Percentiles rank a stretch among this genome's conserved stretches.
Evolutionary conservation across 2,113 vertebrate species (phyloP).

Genomic region (Chauna torquata): DNA sequence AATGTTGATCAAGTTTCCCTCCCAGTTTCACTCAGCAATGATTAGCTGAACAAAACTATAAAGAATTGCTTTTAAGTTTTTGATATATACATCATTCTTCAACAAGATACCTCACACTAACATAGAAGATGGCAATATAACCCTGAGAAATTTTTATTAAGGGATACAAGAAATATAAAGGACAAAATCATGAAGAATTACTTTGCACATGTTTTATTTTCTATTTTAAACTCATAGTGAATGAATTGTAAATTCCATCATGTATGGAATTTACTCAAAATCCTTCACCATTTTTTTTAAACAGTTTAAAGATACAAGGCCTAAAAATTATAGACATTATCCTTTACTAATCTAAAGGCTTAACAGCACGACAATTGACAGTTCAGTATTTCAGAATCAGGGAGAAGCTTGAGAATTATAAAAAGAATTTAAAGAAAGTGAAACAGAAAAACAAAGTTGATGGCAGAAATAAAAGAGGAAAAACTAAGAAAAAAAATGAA

Average conservation of each 20-base stretch:
- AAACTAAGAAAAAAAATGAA: neutral
- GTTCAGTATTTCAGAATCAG: neutral
- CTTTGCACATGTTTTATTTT: neutral
- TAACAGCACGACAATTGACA: neutral
- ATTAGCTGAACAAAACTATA: neutral
- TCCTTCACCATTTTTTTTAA: neutral
- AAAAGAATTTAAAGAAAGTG: neutral
- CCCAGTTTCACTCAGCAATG: neutral
- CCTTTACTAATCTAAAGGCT: neutral
- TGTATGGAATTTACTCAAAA: neutral
- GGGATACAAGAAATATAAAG: neutral
- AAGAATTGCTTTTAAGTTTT: neutral
- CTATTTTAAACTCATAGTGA: neutral
- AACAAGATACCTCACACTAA: neutral
- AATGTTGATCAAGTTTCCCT: neutral
- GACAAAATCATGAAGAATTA: neutral
- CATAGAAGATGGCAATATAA: neutral
- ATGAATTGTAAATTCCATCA: conserved; percentile 4
- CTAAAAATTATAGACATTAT: neutral
- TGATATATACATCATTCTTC: neutral
- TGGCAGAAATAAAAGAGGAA: neutral
- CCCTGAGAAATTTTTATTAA: conserved; percentile 27
- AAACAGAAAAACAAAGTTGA: neutral
- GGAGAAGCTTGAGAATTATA: neutral
- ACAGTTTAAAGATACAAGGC: neutral